Evolutionary conservation across 2,797 vertebrate genomes (phyloP), one percentile per base, ranked within the genome.

Genomic region (Sebastes ruberrimus): DNA sequence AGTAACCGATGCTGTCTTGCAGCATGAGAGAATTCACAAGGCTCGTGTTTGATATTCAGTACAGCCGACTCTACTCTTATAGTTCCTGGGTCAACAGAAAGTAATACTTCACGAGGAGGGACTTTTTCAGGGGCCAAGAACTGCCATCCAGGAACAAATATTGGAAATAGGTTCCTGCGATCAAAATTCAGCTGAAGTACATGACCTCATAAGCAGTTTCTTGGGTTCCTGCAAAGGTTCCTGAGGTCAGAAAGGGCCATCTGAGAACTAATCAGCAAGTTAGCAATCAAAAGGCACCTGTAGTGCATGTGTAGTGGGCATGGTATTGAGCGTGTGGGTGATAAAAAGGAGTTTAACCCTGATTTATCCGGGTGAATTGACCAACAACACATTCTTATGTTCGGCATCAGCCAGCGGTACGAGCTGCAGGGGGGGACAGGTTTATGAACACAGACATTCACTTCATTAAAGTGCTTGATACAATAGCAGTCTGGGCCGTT

Each of bases 391-490:
- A 67, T 74, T 77, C 23, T 57, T 62, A 30, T 78, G 76, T 76
- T 73, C 8, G 11, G 74, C 22, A 14, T 1, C 60, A 81, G 74
- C 62, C 62, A 20, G 72, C 55, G 69, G 80, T 65, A 53, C 66
- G 68, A 60, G 52, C 71, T 68, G 73, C 71, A 33, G 16, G 20
- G 78, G 70, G 25, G 49, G 61, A 4, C 14, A n/a, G 56, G 71
- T 63, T 76, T 75, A 72, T 63, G 76, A 85, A 75, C 77, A 7
- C 80, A 72, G 52, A 10, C 75, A 52, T 86, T 78, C 83, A 67
- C 81, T 72, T 86, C 74, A 84, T 82, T 78, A 84, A 82, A 82
- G 27, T 28, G 57, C 53, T 56, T 56, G 30, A 77, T 73, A 57
- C 57, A 63, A 67, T 73, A 62, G 74, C 66, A 71, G 71, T 53